phyloP scores from a whole-genome alignment of 2,888 invertebrate genomes.

The Plagiodera versicolora region DNA sequence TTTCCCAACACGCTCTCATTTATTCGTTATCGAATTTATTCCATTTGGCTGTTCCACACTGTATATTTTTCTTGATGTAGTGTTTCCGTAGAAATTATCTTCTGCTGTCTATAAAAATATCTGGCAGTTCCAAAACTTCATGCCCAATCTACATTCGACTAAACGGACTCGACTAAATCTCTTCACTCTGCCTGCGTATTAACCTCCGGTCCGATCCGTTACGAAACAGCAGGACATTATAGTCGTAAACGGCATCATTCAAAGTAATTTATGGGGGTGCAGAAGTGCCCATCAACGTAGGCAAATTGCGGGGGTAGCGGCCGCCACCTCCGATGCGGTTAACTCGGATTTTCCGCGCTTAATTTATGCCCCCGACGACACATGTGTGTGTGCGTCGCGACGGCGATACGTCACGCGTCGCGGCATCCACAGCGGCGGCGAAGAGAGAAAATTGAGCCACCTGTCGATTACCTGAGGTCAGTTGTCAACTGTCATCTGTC shows the following conservation, averaged over 20 bases:
- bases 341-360: constrained; percentile 49
- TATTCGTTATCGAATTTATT: too few species aligned
- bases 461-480: too few species aligned
- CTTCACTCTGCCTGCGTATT: neutral
- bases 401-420: constrained; percentile 42
- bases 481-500: too few species aligned
- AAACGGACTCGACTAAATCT: too few species aligned
- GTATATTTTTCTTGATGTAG: too few species aligned
- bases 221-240: constrained; percentile 42
- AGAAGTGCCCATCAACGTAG: constrained; percentile 24
- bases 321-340: constrained; percentile 45
- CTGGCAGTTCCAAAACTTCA: too few species aligned
- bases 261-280: constrained; percentile 52
- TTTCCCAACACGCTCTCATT: too few species aligned
- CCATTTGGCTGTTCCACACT: too few species aligned
- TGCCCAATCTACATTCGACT: too few species aligned
- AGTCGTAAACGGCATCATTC: constrained; percentile 51
- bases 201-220: constrained; percentile 22
- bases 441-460: neutral
- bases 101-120: too few species aligned
- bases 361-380: constrained; percentile 47
- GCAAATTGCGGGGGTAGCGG: constrained; percentile 44
- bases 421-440: neutral
- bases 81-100: too few species aligned
- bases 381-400: constrained; percentile 33